phyloP scores from a whole-genome alignment of 2,888 invertebrate genomes.

The Acholoe squamosa region DNA sequence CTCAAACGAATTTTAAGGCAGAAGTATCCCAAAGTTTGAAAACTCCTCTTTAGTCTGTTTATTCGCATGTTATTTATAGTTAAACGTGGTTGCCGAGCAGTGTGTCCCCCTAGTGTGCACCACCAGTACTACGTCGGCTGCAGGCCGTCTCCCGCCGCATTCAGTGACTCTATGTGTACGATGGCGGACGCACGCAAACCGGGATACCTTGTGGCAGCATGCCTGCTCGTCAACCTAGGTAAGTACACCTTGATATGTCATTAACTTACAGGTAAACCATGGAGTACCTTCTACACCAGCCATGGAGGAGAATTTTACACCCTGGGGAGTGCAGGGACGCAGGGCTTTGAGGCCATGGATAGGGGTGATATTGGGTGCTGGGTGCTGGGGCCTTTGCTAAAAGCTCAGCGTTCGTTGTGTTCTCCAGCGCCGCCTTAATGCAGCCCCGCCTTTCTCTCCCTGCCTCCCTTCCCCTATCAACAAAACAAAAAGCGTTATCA shows the following conservation, averaged over 20 bases:
- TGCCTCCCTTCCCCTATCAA: neutral
- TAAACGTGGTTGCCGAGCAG: neutral
- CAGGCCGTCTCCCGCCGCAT: neutral
- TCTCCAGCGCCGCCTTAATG: neutral
- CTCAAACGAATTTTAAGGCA: too few species aligned
- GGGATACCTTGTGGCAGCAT: conserved; percentile 27
- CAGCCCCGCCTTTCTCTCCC: neutral
- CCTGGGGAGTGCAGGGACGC: neutral
- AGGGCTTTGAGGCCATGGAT: neutral
- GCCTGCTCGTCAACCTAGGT: conserved; percentile 4
- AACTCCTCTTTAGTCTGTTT: too few species aligned
- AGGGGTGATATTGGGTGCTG: neutral
- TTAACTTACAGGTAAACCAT: neutral
- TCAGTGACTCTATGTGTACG: conserved; percentile 35
- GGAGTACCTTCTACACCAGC: neutral
- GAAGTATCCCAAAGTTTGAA: too few species aligned
- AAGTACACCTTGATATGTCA: neutral
- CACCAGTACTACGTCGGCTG: neutral
- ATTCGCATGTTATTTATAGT: too few species aligned
- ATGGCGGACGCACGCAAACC: conserved; percentile 22
- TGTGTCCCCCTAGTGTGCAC: conserved; percentile 6
- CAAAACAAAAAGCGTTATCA: neutral
- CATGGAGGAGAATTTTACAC: neutral
- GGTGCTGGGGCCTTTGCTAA: neutral
- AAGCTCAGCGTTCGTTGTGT: neutral